These are phyloP conservation scores for Drosophila kambysellisi DNA, from an alignment of 2,888 invertebrate species.

Conservation along the genomic window DNA sequence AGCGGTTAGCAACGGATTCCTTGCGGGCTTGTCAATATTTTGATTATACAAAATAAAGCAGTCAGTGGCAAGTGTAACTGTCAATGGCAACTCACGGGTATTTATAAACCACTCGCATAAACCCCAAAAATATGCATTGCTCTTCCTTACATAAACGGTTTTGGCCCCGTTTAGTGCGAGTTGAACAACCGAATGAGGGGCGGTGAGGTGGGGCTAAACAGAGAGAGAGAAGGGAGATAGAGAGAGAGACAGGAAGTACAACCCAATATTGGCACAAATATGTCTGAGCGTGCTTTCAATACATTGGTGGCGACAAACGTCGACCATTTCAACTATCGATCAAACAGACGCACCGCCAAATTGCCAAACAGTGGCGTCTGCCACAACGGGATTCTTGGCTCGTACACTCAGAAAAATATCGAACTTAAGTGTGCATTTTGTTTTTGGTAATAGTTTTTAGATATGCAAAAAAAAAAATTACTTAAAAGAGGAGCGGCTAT, in stretches of 20 bases:
- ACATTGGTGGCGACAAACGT: slow-evolving; percentile 73
- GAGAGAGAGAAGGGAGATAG: neutral
- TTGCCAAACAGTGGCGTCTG: slow-evolving; percentile 38
- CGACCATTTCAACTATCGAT: slow-evolving; percentile 75
- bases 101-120: slow-evolving; percentile 28
- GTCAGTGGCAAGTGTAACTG: slow-evolving; percentile 37
- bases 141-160: slow-evolving; percentile 34
- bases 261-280: slow-evolving; percentile 66
- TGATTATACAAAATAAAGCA: slow-evolving; percentile 58
- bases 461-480: neutral
- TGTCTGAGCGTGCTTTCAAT: slow-evolving; percentile 66
- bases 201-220: neutral
- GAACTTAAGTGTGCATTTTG: rapidly evolving
- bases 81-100: slow-evolving; percentile 55
- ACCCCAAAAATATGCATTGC: slow-evolving; percentile 58
- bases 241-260: neutral
- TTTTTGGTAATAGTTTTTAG: neutral
- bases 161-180: slow-evolving; percentile 66
- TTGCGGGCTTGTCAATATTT: slow-evolving; percentile 34
- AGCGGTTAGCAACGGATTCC: slow-evolving; percentile 32
- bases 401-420: neutral
- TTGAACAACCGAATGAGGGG: slow-evolving; percentile 64
- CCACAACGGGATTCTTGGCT: neutral
- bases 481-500: rapidly evolving
- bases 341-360: slow-evolving; percentile 77